Percentiles rank a stretch among this genome's conserved stretches.
phyloP scores from a whole-genome alignment of 1,140 invertebrate genomes.

The Ceratina japonica region DNA sequence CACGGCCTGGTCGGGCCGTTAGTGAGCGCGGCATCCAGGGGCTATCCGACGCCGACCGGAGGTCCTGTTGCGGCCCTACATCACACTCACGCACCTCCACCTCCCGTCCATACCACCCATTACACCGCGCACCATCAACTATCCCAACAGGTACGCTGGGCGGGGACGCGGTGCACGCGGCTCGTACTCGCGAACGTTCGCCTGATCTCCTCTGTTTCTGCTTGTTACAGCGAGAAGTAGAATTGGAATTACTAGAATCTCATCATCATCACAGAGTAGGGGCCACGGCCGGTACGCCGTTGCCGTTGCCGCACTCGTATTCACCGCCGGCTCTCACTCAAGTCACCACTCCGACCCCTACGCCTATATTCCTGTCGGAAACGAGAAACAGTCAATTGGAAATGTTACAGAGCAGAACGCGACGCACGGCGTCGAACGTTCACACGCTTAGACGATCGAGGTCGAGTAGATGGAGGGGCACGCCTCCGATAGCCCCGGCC shows the following conservation, averaged over 20 bases:
- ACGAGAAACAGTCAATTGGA: constrained; percentile 77
- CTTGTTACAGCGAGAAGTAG: constrained; percentile 70
- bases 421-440: constrained; percentile 75
- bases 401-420: constrained; percentile 74
- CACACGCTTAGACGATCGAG: constrained; percentile 72
- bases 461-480: constrained; percentile 81
- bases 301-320: constrained; percentile 77
- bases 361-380: constrained; percentile 81
- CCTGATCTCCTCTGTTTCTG: not conserved
- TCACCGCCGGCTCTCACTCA: constrained; percentile 75
- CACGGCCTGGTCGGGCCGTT: constrained; percentile 72
- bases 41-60: constrained; percentile 71
- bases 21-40: constrained; percentile 72
- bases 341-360: constrained; percentile 79
- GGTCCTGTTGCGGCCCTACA: constrained; percentile 73
- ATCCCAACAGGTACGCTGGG: constrained; percentile 70
- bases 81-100: constrained; percentile 72
- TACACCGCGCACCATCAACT: constrained; percentile 75
- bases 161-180: no score
- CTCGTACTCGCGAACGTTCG: not conserved
- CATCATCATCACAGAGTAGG: constrained; percentile 74
- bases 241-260: constrained; percentile 72
- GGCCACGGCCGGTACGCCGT: constrained; percentile 72
- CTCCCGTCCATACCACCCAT: constrained; percentile 74
- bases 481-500: constrained; percentile 80